Evolutionary conservation across 2,113 vertebrate species (phyloP).

Genomic region (Peucedramus taeniatus): DNA sequence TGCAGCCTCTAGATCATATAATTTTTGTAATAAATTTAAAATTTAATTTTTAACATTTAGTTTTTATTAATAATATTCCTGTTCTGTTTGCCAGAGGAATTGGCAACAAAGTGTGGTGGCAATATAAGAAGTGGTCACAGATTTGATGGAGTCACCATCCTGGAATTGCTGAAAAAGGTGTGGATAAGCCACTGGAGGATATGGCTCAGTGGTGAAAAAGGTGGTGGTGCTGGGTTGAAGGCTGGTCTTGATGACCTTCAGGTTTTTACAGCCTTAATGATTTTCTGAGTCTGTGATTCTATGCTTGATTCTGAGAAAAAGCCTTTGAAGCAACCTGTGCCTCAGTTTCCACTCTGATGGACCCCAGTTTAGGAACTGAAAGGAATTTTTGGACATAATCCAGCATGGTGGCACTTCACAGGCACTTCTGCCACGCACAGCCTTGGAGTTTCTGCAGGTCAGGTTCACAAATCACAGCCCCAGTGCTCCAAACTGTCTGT

Average conservation of each 20-base stretch:
- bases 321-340: neutral
- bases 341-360: neutral
- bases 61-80: neutral
- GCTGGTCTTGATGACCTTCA: neutral
- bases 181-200: neutral
- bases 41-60: neutral
- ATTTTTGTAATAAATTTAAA: neutral
- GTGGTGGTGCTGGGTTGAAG: neutral
- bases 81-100: neutral
- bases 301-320: neutral
- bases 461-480: neutral
- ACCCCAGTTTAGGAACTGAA: neutral
- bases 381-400: neutral
- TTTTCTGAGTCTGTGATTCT: neutral
- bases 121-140: neutral
- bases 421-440: neutral
- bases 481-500: neutral
- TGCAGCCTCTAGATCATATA: neutral
- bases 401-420: rapidly evolving
- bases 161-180: neutral
- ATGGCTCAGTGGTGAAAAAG: neutral
- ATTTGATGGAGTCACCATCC: neutral
- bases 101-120: neutral
- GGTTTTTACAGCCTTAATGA: neutral
- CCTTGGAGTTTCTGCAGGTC: neutral